Evolutionary conservation across 2,888 invertebrate species (phyloP), one percentile per base, ranked within the genome.

Genomic region (Melanotus villosus): DNA sequence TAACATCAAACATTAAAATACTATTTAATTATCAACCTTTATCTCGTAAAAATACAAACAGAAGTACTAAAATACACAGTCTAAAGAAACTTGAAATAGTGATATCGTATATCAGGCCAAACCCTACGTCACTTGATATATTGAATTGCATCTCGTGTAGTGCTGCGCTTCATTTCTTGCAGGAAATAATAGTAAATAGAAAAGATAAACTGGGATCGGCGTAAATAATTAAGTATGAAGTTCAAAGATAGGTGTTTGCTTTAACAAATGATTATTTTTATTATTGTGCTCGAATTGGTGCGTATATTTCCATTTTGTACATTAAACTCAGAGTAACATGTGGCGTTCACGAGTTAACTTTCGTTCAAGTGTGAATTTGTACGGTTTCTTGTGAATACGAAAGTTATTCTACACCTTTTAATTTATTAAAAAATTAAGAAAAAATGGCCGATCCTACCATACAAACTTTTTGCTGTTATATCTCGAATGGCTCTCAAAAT

Each of bases 361-460:
- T 23, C 21, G 14, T 7, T 43, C 10, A 10, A 21, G 23, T 23
- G 21, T n/a, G 21, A 54, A 34, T 56, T 47, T n/a, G 26, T 64
- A 41, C 2, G 38, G 21, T 21, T 58, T 60, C 50, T 21, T n/a
- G 18, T 56, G 23, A 43, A 41, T n/a, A n/a, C 0, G 23, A 30
- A 14, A 38, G 14, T 57, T 58, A 10, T 45, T 23, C 1, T 10
- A 63, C 19, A 36, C 7, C 12, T 1, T 32, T 32, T 1, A 32
- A 32, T 36, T 32, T 12, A 30, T 2, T 10, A 10, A 19, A 50
- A 21, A 16, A 10, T 12, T 19, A 16, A 1, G 3, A 10, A 23
- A 78, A 66, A 71, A 93, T 93, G 94, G 92, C 93, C 32, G 94
- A 94, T 84, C 94, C 94, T 60, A 93, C 93, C 38, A 92, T 94